These are phyloP conservation scores for Xanthostigma xanthostigma DNA, from an alignment of 2,888 invertebrate species.

Conservation along the genomic window DNA sequence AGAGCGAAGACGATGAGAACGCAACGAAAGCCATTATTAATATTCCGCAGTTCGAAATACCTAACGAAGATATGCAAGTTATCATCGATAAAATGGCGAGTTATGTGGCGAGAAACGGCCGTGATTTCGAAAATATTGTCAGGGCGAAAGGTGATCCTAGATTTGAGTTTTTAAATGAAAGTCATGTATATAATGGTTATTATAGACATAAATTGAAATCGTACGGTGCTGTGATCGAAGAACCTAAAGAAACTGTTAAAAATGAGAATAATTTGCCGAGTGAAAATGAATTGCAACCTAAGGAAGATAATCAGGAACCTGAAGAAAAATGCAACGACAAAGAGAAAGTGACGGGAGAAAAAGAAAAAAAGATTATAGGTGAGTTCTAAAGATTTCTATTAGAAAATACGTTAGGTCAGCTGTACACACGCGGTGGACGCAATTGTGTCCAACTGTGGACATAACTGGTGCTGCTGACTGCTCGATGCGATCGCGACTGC, in stretches of 20 bases:
- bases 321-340: constrained; percentile 24
- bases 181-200: constrained; percentile 64
- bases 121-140: constrained; percentile 80
- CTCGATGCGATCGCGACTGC: no score
- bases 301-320: constrained; percentile 19
- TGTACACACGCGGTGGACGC: no score
- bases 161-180: constrained; percentile 71
- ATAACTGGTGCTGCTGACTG: no score
- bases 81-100: constrained; percentile 94
- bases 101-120: constrained; percentile 91
- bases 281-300: constrained; percentile 1
- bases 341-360: constrained; percentile 24
- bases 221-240: constrained; percentile 24
- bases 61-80: constrained; percentile 67
- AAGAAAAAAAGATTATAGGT: constrained; percentile 26
- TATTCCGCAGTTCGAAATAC: constrained; percentile 37
- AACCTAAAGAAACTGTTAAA: constrained; percentile 13
- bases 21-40: constrained; percentile 19
- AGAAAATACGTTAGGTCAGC: no score
- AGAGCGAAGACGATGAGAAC: constrained; percentile 12
- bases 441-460: no score
- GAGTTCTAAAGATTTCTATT: constrained; percentile 10
- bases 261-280: constrained; percentile 17
- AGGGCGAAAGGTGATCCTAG: constrained; percentile 70
- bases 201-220: constrained; percentile 54